Conservation (phyloP, 2,888 invertebrate genomes). For the Sicus ferrugineus region DNA sequence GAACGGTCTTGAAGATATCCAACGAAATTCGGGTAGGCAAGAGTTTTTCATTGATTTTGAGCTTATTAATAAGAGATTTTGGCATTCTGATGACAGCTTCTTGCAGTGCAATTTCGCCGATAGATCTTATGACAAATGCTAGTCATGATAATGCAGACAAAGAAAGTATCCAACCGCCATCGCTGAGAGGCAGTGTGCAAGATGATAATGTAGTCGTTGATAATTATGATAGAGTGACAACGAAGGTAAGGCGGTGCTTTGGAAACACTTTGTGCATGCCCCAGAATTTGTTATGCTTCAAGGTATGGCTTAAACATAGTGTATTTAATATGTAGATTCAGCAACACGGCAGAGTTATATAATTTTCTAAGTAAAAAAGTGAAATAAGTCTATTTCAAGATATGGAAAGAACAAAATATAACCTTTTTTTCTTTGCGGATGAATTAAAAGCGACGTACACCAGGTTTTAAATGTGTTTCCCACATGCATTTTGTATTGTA, state of each 20-base stretch:
- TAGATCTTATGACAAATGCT: background rate
- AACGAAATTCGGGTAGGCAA: conserved; percentile 60
- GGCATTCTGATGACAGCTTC: no score
- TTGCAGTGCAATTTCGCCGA: no score
- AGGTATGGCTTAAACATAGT: conserved; percentile 72
- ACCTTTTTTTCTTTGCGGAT: no score
- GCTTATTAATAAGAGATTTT: background rate
- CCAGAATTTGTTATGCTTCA: conserved; percentile 83
- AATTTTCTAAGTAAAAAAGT: no score
- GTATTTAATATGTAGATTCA: conserved; percentile 58
- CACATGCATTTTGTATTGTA: no score
- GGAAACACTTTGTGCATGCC: conserved; percentile 84
- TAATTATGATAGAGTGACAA: conserved; percentile 51
- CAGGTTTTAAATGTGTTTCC: no score
- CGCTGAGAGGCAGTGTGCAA: conserved; percentile 34
- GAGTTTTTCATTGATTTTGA: background rate
- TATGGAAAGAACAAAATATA: no score
- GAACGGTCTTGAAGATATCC: conserved; percentile 64
- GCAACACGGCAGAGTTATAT: background rate
- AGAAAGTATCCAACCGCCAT: conserved; percentile 43
- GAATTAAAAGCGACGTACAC: no score
- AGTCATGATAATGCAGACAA: conserved; percentile 33
- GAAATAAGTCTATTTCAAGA: no score
- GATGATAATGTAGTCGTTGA: conserved; percentile 53
- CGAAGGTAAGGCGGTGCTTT: conserved; percentile 74